Evolutionary conservation across 2,113 vertebrate genomes (phyloP).

Genomic region (Galbula dea): DNA sequence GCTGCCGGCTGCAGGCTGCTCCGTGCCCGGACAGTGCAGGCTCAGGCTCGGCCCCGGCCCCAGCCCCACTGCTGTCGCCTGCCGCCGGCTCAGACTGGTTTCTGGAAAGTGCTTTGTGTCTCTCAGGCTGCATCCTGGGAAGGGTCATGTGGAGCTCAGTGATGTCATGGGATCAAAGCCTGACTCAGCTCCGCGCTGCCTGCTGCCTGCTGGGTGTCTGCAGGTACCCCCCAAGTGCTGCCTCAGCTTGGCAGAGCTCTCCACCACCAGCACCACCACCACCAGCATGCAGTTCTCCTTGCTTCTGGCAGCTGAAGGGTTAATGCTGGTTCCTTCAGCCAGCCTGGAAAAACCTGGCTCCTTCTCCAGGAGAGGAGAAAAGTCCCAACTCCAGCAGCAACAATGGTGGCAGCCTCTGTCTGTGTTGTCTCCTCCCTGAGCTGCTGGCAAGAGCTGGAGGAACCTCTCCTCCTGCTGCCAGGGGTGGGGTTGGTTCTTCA

Average conservation of each 20-base stretch:
- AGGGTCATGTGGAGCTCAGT: conserved; percentile 85
- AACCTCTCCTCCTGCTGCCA: too few relatives aligned
- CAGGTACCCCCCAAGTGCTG: conserved; percentile 41
- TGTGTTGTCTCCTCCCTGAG: too few relatives aligned
- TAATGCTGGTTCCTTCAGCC: conserved; percentile 63
- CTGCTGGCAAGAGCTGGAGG: neutral
- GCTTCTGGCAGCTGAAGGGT: conserved; percentile 32
- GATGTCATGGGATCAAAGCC: conserved; percentile 84
- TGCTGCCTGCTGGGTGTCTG: neutral
- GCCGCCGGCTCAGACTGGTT: conserved; percentile 88
- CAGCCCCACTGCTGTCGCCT: conserved; percentile 62
- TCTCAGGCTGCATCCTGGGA: conserved; percentile 85
- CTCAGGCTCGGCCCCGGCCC: too few relatives aligned
- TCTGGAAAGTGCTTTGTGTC: conserved; percentile 85
- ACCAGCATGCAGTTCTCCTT: too few relatives aligned
- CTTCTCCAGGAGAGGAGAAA: neutral
- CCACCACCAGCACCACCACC: too few relatives aligned
- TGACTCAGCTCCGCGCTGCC: conserved; percentile 76
- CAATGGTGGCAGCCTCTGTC: neutral
- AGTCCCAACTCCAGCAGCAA: neutral
- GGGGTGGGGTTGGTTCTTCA: too few relatives aligned
- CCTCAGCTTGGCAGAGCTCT: neutral
- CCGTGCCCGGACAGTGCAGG: too few relatives aligned
- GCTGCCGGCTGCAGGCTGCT: too few relatives aligned
- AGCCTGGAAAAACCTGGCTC: neutral